Conservation (phyloP, 2,113 vertebrate species). For the Aepyceros melampus region DNA sequence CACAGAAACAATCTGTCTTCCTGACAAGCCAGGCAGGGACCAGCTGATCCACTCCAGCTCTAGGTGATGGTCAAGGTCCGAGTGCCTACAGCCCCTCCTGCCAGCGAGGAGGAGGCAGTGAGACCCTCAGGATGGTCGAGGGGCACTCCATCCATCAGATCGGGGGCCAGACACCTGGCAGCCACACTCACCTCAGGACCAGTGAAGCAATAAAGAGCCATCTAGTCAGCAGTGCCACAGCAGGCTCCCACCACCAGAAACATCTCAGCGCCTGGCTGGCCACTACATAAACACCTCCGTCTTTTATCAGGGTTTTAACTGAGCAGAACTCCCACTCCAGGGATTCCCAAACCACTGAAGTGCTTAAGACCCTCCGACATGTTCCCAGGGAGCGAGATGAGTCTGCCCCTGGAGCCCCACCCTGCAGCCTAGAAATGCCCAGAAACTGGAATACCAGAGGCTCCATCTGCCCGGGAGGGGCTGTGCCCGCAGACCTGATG, state of each 20-base stretch:
- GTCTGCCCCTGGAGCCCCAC: not conserved
- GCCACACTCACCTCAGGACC: not conserved
- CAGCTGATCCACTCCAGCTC: not conserved
- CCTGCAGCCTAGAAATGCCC: not conserved
- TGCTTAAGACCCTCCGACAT: not conserved
- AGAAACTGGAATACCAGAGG: not conserved
- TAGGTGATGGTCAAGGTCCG: not conserved
- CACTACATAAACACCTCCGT: not conserved
- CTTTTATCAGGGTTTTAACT: slow-evolving; percentile 25
- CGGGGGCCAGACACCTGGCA: not conserved
- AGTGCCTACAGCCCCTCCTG: not conserved
- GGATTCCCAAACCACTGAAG: not conserved
- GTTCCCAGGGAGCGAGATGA: not conserved
- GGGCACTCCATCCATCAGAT: not conserved
- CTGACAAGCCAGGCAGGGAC: not conserved
- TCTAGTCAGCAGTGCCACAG: not conserved
- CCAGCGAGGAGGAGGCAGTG: not conserved
- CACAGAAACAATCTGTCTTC: slow-evolving; percentile 26
- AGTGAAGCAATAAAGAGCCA: not conserved
- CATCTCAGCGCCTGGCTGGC: not conserved
- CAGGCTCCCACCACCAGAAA: not conserved
- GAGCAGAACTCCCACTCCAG: not conserved
- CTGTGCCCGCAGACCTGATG: not conserved
- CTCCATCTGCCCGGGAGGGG: not conserved
- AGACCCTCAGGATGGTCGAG: not conserved